phyloP scores from a whole-genome alignment of 2,113 vertebrate genomes.

The Etheostoma cragini region DNA sequence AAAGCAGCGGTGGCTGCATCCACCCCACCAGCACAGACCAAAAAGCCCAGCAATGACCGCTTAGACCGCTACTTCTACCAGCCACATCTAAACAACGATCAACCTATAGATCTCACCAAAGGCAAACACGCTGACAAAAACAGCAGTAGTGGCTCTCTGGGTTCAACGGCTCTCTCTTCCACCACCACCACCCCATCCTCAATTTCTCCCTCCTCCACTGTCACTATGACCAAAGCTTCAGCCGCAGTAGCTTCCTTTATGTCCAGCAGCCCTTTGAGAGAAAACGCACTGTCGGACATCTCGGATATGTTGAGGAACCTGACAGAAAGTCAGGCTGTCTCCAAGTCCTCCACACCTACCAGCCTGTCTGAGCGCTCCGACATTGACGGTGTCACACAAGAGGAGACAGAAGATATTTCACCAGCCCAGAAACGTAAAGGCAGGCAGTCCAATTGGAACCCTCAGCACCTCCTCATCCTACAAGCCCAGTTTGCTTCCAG shows the following conservation, averaged over 20 bases:
- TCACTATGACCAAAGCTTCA: conserved; percentile 93
- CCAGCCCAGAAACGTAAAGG: conserved; percentile 98
- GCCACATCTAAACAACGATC: conserved; percentile 91
- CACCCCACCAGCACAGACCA: conserved; percentile 91
- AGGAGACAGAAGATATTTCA: conserved; percentile 94
- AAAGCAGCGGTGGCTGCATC: conserved; percentile 94
- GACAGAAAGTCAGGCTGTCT: conserved; percentile 94
- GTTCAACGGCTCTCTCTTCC: conserved; percentile 92
- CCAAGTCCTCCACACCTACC: conserved; percentile 97
- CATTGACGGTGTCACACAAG: conserved; percentile 92
- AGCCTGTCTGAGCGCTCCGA: conserved; percentile 97
- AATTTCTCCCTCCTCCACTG: conserved; percentile 91
- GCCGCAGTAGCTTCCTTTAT: conserved; percentile 97
- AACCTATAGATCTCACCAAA: conserved; percentile 99
- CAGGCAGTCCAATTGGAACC: conserved; percentile 99
- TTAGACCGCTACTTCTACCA: conserved; percentile 98
- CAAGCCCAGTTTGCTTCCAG: conserved; percentile 99
- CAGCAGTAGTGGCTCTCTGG: conserved; percentile 89
- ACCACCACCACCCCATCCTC: conserved; percentile 92
- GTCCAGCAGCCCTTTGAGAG: conserved; percentile 95
- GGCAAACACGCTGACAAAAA: conserved; percentile 90
- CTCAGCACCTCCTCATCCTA: conserved; percentile 97
- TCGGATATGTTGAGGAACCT: conserved; percentile 99
- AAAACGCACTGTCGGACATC: conserved; percentile 99
- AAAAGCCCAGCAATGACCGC: conserved; percentile 90